Percentiles rank a stretch among this genome's conserved stretches.
Conservation (phyloP, 1,140 invertebrate species). For the Caenorhabditis briggsae region DNA sequence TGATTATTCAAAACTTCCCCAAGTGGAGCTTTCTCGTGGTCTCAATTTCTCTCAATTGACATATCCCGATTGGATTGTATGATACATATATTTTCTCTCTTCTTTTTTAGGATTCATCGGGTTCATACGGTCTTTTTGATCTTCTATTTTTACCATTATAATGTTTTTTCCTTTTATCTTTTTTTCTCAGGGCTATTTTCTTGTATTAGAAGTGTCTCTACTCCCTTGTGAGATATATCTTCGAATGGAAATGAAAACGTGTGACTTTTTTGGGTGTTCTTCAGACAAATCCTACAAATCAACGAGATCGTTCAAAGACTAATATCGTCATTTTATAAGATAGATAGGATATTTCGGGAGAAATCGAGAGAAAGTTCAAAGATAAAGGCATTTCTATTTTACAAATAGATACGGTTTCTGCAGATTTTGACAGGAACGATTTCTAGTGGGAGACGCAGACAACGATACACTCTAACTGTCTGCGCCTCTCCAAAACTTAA, state of each 20-base stretch:
- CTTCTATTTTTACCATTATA: not conserved
- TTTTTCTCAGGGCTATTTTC: not conserved
- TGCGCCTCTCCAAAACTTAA: no score
- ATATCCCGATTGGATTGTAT: conserved; percentile 21
- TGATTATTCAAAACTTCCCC: conserved; percentile 4
- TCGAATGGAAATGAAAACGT: not conserved
- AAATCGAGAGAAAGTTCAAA: no score
- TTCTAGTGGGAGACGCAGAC: no score
- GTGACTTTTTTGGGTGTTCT: not conserved
- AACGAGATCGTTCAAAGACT: not conserved
- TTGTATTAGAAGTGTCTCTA: not conserved
- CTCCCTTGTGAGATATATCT: no score
- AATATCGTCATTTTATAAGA: not conserved
- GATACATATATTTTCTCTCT: not conserved
- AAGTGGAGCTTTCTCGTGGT: conserved; percentile 1
- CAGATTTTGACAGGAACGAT: no score
- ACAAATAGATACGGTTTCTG: no score
- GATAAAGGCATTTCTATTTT: no score
- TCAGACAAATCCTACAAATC: not conserved
- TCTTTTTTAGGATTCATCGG: not conserved
- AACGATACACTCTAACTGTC: no score
- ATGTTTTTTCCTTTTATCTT: not conserved
- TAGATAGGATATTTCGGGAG: not conserved
- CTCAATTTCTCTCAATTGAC: not conserved
- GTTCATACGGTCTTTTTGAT: conserved; percentile 4